A percentile compares a stretch with the other conserved stretches of the same genome.
Evolutionary conservation across 2,888 invertebrate genomes (phyloP).

Genomic region (Drosophila subquinaria): DNA sequence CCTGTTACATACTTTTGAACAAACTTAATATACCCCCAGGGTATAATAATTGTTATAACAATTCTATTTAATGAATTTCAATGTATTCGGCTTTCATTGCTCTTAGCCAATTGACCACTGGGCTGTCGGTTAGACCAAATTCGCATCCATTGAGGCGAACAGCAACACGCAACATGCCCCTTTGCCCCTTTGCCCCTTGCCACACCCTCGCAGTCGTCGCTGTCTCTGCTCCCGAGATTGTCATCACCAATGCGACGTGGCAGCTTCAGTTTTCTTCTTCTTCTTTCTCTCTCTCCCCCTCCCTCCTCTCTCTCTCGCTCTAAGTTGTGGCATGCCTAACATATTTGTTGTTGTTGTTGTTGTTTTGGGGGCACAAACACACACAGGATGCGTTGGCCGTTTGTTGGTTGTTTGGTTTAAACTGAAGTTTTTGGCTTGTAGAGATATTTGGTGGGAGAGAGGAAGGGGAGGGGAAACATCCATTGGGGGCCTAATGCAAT

Average conservation of each 20-base stretch:
- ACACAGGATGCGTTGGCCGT: conserved; percentile 46
- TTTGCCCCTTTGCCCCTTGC: neutral
- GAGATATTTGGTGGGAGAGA: too few relatives aligned
- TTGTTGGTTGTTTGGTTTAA: conserved; percentile 1
- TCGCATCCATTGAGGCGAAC: conserved; percentile 11
- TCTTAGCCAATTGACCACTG: conserved; percentile 47
- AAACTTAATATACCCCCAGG: too few relatives aligned
- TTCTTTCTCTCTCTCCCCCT: neutral
- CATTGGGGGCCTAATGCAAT: conserved; percentile 71
- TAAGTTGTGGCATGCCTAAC: conserved; percentile 31
- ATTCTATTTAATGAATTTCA: neutral
- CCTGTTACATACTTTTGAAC: too few relatives aligned
- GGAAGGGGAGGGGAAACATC: conserved; percentile 2
- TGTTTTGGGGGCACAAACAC: conserved; percentile 13
- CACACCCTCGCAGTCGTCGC: conserved; percentile 11
- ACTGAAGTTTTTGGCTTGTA: conserved; percentile 11
- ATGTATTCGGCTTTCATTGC: neutral
- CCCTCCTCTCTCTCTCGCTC: neutral
- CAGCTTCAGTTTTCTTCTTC: conserved; percentile 10
- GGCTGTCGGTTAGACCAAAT: conserved; percentile 28
- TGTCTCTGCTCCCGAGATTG: conserved; percentile 68
- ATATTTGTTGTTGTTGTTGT: conserved; percentile 32
- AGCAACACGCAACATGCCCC: conserved; percentile 37
- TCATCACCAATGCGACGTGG: conserved; percentile 59
- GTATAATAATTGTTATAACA: too few relatives aligned